Conservation (phyloP, 1,140 invertebrate species). For the Leptoteleia sp. region DNA sequence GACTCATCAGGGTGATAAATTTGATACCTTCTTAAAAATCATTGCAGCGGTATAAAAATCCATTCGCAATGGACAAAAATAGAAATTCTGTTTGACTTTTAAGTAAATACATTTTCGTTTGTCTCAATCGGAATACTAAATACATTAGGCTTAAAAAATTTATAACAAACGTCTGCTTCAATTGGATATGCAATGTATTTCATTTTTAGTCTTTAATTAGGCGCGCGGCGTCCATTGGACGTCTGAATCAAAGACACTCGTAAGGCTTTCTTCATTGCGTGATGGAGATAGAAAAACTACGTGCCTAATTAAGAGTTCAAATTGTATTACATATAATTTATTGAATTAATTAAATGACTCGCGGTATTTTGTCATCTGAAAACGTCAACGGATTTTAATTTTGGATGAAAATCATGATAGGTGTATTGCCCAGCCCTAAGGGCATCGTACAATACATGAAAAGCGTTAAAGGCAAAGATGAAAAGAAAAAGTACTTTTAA, state of each 20-base stretch:
- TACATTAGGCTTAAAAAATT: not conserved
- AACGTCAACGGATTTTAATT: conserved; percentile 10
- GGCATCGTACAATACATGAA: conserved; percentile 36
- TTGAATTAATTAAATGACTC: not conserved
- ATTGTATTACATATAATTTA: no score
- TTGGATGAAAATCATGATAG: conserved; percentile 6
- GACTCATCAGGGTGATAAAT: conserved; percentile 3
- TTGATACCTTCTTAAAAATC: conserved; percentile 20
- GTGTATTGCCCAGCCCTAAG: conserved; percentile 30
- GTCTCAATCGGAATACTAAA: not conserved
- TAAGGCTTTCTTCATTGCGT: no score
- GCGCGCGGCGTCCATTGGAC: no score
- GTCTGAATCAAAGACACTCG: no score
- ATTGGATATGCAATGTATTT: not conserved
- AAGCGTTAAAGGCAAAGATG: conserved; percentile 43
- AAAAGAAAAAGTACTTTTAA: conserved; percentile 36
- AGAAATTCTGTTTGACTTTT: conserved; percentile 20
- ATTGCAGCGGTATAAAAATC: conserved; percentile 4
- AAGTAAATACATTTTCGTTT: conserved; percentile 1
- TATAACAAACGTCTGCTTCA: not conserved
- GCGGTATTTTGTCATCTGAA: conserved; percentile 28
- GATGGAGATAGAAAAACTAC: no score
- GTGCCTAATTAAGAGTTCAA: no score
- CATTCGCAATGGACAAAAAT: conserved; percentile 21
- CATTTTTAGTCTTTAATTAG: no score